Conservation (phyloP, 2,797 vertebrate species). For the Chelon auratus region DNA sequence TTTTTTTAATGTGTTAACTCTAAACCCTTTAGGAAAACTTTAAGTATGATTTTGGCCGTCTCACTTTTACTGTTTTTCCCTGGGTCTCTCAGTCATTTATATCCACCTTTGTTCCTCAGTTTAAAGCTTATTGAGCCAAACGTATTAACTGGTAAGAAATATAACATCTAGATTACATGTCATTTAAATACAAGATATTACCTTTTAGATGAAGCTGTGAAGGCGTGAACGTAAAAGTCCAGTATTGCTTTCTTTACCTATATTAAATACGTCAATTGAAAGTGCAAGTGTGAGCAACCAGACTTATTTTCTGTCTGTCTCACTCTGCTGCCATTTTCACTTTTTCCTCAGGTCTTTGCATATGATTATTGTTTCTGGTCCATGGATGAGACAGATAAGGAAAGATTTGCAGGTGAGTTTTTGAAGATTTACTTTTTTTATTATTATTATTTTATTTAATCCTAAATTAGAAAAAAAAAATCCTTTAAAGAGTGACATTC, state of each 20-base stretch:
- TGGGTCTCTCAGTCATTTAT: not conserved
- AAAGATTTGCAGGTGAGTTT: slow-evolving; percentile 92
- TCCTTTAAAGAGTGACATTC: no score
- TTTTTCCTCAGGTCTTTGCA: slow-evolving; percentile 89
- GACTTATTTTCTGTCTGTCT: not conserved
- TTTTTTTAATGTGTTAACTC: slow-evolving; percentile 2
- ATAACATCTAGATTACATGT: not conserved
- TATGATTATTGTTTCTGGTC: slow-evolving; percentile 99
- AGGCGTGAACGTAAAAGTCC: no score
- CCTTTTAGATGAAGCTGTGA: not conserved
- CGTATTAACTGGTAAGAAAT: not conserved
- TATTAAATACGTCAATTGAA: not conserved
- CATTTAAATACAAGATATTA: not conserved
- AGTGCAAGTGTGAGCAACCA: not conserved
- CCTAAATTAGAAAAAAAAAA: no score
- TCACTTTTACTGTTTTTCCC: slow-evolving; percentile 14
- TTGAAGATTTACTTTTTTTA: not conserved
- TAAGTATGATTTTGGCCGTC: not conserved
- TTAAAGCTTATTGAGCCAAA: not conserved
- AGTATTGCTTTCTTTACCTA: no score
- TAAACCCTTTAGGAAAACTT: not conserved
- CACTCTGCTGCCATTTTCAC: not conserved
- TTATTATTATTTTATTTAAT: no score
- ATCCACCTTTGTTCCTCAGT: not conserved
- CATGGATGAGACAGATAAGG: slow-evolving; percentile 94